Evolutionary conservation across 2,888 invertebrate species (phyloP).

Genomic region (Crioceris asparagi): DNA sequence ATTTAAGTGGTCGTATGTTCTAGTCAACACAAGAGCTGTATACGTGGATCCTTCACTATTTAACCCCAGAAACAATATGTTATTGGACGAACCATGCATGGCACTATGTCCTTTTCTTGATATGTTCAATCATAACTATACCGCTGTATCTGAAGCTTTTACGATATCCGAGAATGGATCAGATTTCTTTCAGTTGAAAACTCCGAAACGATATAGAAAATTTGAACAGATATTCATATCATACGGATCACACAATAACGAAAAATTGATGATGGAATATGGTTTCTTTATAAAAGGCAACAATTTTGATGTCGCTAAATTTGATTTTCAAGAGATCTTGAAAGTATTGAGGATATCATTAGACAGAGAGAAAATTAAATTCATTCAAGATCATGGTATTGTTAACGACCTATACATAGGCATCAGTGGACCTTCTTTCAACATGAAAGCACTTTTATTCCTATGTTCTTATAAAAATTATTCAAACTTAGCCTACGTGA

Average conservation of each 20-base stretch:
- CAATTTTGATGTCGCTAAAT: slow-evolving; percentile 19
- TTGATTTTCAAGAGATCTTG: slow-evolving; percentile 20
- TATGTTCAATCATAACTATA: slow-evolving; percentile 74
- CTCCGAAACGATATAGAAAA: slow-evolving; percentile 43
- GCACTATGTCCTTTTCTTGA: slow-evolving; percentile 84
- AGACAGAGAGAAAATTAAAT: slow-evolving; percentile 42
- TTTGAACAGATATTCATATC: slow-evolving; percentile 77
- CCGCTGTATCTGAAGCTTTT: slow-evolving; percentile 44
- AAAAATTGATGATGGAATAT: slow-evolving; percentile 74
- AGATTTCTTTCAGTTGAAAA: slow-evolving; percentile 44
- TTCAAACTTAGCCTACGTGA: slow-evolving; percentile 18
- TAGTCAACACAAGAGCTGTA: slow-evolving; percentile 77
- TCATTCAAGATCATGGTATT: slow-evolving; percentile 52
- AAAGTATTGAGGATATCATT: slow-evolving; percentile 18
- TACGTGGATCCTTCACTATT: slow-evolving; percentile 51
- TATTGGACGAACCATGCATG: slow-evolving; percentile 51
- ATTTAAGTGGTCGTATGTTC: slow-evolving; percentile 73
- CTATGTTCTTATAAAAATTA: slow-evolving; percentile 18
- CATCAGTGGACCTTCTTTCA: slow-evolving; percentile 53
- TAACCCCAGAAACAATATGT: slow-evolving; percentile 10
- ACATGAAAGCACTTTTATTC: slow-evolving; percentile 41
- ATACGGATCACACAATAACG: slow-evolving; percentile 75
- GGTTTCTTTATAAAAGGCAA: slow-evolving; percentile 56
- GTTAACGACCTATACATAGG: slow-evolving; percentile 49
- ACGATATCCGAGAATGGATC: slow-evolving; percentile 27